Evolutionary conservation across 1,140 invertebrate species (phyloP).

Genomic region (Agrilus planipennis): DNA sequence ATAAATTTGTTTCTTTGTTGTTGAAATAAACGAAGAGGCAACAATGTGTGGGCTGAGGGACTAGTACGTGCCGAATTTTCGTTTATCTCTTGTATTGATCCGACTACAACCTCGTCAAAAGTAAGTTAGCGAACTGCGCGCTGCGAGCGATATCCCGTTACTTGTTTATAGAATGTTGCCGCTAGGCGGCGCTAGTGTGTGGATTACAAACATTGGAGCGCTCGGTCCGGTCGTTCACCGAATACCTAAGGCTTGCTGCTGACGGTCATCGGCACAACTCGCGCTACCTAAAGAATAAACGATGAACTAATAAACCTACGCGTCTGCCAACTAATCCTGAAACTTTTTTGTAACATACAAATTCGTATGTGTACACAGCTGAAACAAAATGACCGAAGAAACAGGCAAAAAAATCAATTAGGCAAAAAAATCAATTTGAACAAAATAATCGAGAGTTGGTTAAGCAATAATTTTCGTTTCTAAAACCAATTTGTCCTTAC

Average conservation of each 20-base stretch:
- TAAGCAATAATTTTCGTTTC: too few species aligned
- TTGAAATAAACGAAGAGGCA: neutral
- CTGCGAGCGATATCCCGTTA: slow-evolving; percentile 17
- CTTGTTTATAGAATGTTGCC: slow-evolving; percentile 13
- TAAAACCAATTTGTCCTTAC: too few species aligned
- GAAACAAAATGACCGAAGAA: too few species aligned
- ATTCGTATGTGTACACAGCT: too few species aligned
- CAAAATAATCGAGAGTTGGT: slow-evolving; percentile 2
- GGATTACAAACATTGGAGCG: neutral
- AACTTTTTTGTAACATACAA: too few species aligned
- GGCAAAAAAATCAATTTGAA: too few species aligned
- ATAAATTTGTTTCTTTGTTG: too few species aligned
- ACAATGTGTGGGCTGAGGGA: neutral
- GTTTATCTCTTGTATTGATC: neutral
- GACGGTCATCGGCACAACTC: slow-evolving; percentile 7
- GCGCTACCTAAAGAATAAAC: too few species aligned
- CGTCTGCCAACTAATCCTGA: too few species aligned
- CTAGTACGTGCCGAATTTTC: neutral
- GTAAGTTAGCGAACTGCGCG: slow-evolving; percentile 8
- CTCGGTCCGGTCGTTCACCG: slow-evolving; percentile 14
- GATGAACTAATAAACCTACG: too few species aligned
- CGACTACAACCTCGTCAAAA: neutral
- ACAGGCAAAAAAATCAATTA: too few species aligned
- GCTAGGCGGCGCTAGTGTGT: slow-evolving; percentile 9
- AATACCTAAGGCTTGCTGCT: too few species aligned